phyloP scores from a whole-genome alignment of 2,888 invertebrate species.

The Leucophora obtusa region DNA sequence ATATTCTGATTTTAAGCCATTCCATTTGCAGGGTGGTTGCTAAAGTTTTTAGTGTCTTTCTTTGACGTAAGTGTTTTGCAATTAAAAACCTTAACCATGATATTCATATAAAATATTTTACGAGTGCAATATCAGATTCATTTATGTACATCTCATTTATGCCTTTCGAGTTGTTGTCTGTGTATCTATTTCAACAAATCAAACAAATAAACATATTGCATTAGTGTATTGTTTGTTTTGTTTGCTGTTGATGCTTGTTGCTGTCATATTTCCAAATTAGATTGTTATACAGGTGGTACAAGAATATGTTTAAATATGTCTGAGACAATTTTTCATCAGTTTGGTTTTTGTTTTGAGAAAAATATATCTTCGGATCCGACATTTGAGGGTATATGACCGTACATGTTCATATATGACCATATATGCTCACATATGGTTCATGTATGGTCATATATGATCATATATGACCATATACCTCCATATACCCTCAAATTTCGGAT shows the following conservation, averaged over 20 bases:
- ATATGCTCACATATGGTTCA: too few relatives aligned
- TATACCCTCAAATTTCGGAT: too few relatives aligned
- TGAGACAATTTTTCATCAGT: too few relatives aligned
- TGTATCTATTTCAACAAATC: slow-evolving; percentile 23
- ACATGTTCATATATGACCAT: too few relatives aligned
- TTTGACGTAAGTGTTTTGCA: slow-evolving; percentile 46
- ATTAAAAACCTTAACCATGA: slow-evolving; percentile 55
- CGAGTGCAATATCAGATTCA: not conserved
- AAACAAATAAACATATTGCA: slow-evolving; percentile 3
- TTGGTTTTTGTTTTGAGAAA: too few relatives aligned
- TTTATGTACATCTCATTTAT: not conserved
- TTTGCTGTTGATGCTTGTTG: not conserved
- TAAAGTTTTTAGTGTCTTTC: slow-evolving; percentile 32
- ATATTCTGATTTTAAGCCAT: not conserved
- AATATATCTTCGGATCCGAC: too few relatives aligned
- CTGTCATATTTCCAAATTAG: not conserved
- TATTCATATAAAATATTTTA: slow-evolving; percentile 1
- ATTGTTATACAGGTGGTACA: too few relatives aligned
- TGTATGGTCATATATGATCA: too few relatives aligned
- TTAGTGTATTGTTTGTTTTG: slow-evolving; percentile 16
- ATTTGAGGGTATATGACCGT: too few relatives aligned
- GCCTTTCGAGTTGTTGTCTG: not conserved
- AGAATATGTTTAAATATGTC: too few relatives aligned
- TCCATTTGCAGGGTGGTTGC: not conserved
- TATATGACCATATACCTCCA: too few relatives aligned